phyloP scores from a whole-genome alignment of 2,888 invertebrate genomes.

The Lepeophtheirus nordmannii region DNA sequence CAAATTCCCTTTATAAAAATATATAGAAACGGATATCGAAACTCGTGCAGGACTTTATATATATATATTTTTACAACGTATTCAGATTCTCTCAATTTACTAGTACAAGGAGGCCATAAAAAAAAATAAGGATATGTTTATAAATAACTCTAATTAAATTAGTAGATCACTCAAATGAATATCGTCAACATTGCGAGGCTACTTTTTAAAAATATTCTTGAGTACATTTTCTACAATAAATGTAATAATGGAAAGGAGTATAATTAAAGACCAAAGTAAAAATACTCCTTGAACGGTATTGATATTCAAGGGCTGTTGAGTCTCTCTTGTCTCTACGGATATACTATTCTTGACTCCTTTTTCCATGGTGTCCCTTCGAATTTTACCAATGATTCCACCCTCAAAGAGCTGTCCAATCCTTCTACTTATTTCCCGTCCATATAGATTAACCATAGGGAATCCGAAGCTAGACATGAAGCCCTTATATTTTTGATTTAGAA shows the following conservation, averaged over 20 bases:
- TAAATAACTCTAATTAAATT: too few species aligned
- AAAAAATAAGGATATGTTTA: too few species aligned
- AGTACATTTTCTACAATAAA: background rate
- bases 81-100: too few species aligned
- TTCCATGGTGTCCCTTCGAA: background rate
- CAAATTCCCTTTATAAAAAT: too few species aligned
- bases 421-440: conserved; percentile 3
- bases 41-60: too few species aligned
- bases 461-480: background rate
- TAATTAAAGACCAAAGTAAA: background rate
- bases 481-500: background rate
- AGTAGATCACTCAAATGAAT: too few species aligned
- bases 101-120: too few species aligned
- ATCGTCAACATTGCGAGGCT: too few species aligned
- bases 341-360: background rate
- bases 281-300: background rate
- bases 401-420: background rate
- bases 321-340: background rate
- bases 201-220: background rate
- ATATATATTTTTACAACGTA: too few species aligned
- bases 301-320: background rate
- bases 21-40: too few species aligned
- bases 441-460: background rate
- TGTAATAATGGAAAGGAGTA: background rate
- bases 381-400: background rate